Percentiles rank a stretch among this genome's conserved stretches.
phyloP scores from a whole-genome alignment of 1,140 invertebrate species.

The Zaprionus vittiger region DNA sequence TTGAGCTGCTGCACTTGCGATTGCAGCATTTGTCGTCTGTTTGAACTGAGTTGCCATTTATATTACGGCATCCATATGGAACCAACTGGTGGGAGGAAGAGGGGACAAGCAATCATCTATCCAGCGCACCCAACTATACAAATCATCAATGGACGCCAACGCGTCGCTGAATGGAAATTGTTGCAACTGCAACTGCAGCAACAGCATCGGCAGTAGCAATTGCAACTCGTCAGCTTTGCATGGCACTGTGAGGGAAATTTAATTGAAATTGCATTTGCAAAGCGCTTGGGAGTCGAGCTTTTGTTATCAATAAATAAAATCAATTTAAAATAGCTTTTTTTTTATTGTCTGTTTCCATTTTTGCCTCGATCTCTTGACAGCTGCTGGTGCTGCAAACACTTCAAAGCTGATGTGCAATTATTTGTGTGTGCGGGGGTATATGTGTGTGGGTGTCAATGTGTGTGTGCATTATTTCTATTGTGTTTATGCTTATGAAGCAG shows the following conservation, averaged over 20 bases:
- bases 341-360: constrained; percentile 18
- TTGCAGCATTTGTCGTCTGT: constrained; percentile 29
- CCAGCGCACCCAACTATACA: constrained; percentile 32
- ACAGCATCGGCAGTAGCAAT: neutral
- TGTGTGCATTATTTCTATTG: constrained; percentile 63
- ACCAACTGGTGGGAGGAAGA: constrained; percentile 8
- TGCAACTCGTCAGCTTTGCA: constrained; percentile 48
- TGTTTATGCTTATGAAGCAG: constrained; percentile 63
- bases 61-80: constrained; percentile 40
- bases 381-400: constrained; percentile 26
- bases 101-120: constrained; percentile 37
- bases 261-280: constrained; percentile 79
- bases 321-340: constrained; percentile 61
- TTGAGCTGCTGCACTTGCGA: constrained; percentile 36
- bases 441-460: neutral
- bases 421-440: neutral
- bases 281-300: constrained; percentile 41
- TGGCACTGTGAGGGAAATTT: constrained; percentile 55
- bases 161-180: constrained; percentile 37
- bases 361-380: constrained; percentile 12
- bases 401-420: constrained; percentile 24
- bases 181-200: constrained; percentile 40
- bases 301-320: constrained; percentile 78
- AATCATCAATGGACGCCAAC: constrained; percentile 53
- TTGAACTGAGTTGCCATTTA: constrained; percentile 32